Evolutionary conservation across 2,797 vertebrate species (phyloP).

Genomic region (Hypotaenidia okinawae): DNA sequence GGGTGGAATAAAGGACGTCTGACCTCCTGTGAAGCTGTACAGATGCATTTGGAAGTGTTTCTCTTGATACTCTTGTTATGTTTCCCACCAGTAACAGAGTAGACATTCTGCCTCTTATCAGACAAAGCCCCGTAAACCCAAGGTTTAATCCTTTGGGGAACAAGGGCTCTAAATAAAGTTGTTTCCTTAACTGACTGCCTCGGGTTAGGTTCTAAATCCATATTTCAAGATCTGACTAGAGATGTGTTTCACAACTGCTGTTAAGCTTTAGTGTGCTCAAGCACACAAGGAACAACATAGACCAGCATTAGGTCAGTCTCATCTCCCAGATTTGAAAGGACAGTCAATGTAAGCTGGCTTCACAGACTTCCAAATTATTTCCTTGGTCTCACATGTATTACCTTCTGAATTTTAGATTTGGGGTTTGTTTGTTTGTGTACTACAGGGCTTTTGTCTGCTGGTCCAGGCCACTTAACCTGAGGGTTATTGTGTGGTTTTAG

Average conservation of each 20-base stretch:
- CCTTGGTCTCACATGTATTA: fast-evolving
- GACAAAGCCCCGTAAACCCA: neutral
- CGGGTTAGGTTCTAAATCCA: neutral
- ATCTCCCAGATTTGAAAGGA: neutral
- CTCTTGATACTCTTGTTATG: neutral
- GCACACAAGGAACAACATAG: neutral
- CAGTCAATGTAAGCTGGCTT: neutral
- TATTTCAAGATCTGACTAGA: neutral
- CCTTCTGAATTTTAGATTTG: neutral
- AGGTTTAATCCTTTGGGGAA: neutral
- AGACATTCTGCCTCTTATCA: neutral
- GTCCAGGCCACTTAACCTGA: neutral
- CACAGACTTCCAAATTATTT: neutral
- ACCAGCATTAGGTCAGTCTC: neutral
- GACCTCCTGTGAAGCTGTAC: neutral
- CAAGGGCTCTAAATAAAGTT: neutral
- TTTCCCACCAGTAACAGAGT: neutral
- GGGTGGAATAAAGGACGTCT: neutral
- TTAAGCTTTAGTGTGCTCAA: neutral
- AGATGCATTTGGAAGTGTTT: neutral
- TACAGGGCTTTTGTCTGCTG: neutral
- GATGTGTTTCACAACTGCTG: neutral
- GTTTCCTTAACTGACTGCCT: neutral
- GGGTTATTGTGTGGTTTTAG: neutral
- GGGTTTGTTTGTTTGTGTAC: neutral